phyloP scores from a whole-genome alignment of 2,888 invertebrate genomes.

The Agelastica alni region DNA sequence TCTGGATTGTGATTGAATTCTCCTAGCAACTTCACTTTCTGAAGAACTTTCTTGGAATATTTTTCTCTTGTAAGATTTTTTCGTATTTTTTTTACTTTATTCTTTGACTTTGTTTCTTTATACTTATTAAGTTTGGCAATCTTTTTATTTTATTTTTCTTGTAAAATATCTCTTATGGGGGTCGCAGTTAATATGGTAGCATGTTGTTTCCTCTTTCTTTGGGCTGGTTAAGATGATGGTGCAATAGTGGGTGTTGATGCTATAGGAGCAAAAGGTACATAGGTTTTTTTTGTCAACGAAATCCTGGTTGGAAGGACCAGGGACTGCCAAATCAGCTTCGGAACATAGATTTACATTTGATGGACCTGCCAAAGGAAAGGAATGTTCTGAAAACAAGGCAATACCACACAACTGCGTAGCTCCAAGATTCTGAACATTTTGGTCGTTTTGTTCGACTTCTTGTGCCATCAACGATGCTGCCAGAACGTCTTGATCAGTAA shows the following conservation, averaged over 20 bases:
- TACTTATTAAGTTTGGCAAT: too few relatives aligned
- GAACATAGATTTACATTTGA: not conserved
- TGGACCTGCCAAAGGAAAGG: not conserved
- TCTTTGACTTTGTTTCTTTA: not conserved
- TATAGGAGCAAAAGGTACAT: slow-evolving; percentile 38
- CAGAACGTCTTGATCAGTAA: slow-evolving; percentile 30
- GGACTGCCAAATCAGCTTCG: slow-evolving; percentile 21
- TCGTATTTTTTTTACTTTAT: not conserved
- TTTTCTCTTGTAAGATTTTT: slow-evolving; percentile 19
- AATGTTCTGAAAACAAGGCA: slow-evolving; percentile 26
- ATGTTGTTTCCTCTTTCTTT: slow-evolving; percentile 28
- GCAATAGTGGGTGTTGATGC: slow-evolving; percentile 27
- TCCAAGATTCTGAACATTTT: slow-evolving; percentile 33
- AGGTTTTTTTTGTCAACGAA: slow-evolving; percentile 19
- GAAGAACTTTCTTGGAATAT: slow-evolving; percentile 35
- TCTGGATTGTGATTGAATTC: too few relatives aligned
- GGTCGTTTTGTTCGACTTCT: slow-evolving; percentile 27
- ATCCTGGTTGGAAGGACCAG: slow-evolving; percentile 27
- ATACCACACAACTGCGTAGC: slow-evolving; percentile 28
- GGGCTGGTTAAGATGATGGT: slow-evolving; percentile 3
- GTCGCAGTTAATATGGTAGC: slow-evolving; percentile 14
- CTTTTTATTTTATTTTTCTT: slow-evolving; percentile 35
- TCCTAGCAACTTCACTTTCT: slow-evolving; percentile 27
- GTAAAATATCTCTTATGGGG: slow-evolving; percentile 25
- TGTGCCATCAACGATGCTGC: slow-evolving; percentile 32